Evolutionary conservation across 1,140 invertebrate genomes (phyloP).

Genomic region (Solen grandis): DNA sequence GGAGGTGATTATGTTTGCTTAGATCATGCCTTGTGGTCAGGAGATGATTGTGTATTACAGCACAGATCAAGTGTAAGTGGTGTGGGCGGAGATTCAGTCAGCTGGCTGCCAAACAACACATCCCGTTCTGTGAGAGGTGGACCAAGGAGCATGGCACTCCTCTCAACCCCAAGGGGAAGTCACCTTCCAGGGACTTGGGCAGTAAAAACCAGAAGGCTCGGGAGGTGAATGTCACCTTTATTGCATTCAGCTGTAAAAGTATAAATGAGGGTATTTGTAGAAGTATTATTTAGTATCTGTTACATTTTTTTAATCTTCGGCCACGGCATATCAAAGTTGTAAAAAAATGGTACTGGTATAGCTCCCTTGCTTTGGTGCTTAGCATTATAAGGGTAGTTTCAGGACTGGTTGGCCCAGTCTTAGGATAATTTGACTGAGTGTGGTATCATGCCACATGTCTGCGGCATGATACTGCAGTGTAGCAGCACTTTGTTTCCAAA

Average conservation of each 20-base stretch:
- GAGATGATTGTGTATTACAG: too few species aligned
- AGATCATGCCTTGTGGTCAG: too few species aligned
- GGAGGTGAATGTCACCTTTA: conserved; percentile 17
- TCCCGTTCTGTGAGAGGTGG: conserved; percentile 67
- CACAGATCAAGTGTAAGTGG: conserved; percentile 57
- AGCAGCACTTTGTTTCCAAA: not conserved
- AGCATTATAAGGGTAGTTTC: not conserved
- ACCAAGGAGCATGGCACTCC: conserved; percentile 64
- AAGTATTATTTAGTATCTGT: too few species aligned
- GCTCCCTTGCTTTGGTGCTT: not conserved
- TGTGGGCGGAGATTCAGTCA: conserved; percentile 61
- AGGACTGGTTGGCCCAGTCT: not conserved
- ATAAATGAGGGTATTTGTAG: too few species aligned
- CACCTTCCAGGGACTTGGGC: conserved; percentile 13
- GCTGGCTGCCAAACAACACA: conserved; percentile 56
- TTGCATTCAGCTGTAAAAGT: not conserved
- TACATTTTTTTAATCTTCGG: too few species aligned
- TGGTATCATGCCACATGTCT: not conserved
- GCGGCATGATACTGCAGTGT: not conserved
- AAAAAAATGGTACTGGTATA: not conserved
- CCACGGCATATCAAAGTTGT: too few species aligned
- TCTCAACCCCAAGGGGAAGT: conserved; percentile 53
- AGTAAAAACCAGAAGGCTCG: conserved; percentile 50
- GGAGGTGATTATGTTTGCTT: not conserved
- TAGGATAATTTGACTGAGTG: not conserved